A percentile compares a stretch with the other conserved stretches of the same genome.
These are phyloP conservation scores for Episyrphus balteatus DNA, from an alignment of 1,140 invertebrate species.

Conservation along the genomic window DNA sequence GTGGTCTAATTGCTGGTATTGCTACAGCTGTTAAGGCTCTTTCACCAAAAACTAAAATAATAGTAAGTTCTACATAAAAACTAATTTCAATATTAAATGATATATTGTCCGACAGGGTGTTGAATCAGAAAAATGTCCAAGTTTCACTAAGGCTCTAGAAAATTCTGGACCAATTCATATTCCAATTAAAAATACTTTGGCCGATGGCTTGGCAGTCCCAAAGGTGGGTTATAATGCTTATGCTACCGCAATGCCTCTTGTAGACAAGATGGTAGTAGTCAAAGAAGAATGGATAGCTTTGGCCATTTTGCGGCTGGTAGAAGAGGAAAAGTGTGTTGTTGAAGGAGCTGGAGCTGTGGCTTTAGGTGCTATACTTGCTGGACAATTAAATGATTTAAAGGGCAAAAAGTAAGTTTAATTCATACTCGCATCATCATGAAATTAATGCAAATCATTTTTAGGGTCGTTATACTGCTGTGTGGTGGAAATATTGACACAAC, in stretches of 20 bases:
- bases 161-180: slow-evolving; percentile 57
- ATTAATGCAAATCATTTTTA: slow-evolving; percentile 7
- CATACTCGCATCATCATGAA: not conserved
- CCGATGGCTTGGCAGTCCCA: slow-evolving; percentile 86
- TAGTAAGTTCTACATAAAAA: slow-evolving; percentile 40
- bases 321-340: slow-evolving; percentile 86
- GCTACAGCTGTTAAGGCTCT: slow-evolving; percentile 78
- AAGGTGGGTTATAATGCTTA: slow-evolving; percentile 82
- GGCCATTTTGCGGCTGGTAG: slow-evolving; percentile 74
- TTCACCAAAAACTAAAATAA: slow-evolving; percentile 63
- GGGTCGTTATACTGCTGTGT: slow-evolving; percentile 68
- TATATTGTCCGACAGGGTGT: slow-evolving; percentile 54
- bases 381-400: slow-evolving; percentile 68
- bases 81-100: not conserved
- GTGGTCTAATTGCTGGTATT: slow-evolving; percentile 77
- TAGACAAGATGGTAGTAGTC: slow-evolving; percentile 78
- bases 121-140: slow-evolving; percentile 80
- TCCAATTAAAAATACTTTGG: slow-evolving; percentile 63
- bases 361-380: slow-evolving; percentile 75
- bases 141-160: slow-evolving; percentile 65
- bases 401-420: slow-evolving; percentile 62
- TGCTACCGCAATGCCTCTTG: slow-evolving; percentile 57
- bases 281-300: slow-evolving; percentile 81
- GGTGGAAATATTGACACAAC: slow-evolving; percentile 93
- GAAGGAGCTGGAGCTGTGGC: slow-evolving; percentile 85